Base-by-base conservation (phyloP, 1,140 invertebrate species). In the Samia ricini region DNA sequence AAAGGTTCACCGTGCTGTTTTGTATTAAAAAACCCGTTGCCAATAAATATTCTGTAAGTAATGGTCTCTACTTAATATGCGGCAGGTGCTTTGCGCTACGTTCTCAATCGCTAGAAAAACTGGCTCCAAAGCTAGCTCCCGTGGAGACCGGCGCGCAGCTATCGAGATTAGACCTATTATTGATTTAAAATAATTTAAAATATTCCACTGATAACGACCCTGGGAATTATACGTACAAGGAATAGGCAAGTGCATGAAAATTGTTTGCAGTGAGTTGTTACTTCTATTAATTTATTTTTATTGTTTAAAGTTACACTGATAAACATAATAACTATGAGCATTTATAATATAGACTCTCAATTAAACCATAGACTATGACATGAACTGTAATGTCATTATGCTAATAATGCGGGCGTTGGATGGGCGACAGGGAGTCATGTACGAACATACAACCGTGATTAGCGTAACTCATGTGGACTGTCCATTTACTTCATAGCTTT, bases 71-170 rank as follows among this genome's bases (percentile, higher is more conserved):
- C 33, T 42, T 15, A 42, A 42, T 42, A 42, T 42, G 33, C 33
- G 74, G 74, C 85, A 88, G 85, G 83, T 88, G 79, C 71, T 71
- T 68, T 74, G 68, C 71, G 78, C 82, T 73, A 77, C 84, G 83
- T 82, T 85, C 82, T 77, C 71, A 33, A 59, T 61, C 60, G 71
- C 75, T 81, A 81, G 79, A 79, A 83, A 85, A 88, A 86, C 82
- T 86, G 74, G 85, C 79, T 80, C 77, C 26, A 67, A 71, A 75
- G 67, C 73, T 61, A 71, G 33, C 66, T 81, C 76, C 72, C 64
- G 71, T 42, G 62, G 42, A 55, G 59, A 59, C 63, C 57, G 70
- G 63, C 71, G 24, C 71, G 24, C 71, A 6, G 22, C 61, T 71
- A 66, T 65, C 69, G 69, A 80, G 79, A 83, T 82, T 81, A 77